Base-by-base conservation (phyloP, 2,113 vertebrate genomes). In the Rhea pennata region DNA sequence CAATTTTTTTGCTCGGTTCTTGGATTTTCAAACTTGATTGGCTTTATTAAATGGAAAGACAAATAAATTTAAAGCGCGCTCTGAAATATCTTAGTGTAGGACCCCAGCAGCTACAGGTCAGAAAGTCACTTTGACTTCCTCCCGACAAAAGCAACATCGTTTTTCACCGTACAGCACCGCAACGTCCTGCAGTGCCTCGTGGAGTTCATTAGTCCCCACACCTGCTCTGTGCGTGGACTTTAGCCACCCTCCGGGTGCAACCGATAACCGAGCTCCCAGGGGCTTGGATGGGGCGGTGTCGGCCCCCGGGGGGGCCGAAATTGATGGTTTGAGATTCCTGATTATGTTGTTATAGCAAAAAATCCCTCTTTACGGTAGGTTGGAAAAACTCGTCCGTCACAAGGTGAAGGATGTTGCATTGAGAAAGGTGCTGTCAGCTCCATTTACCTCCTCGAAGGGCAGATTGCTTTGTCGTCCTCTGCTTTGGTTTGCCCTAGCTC, bases 81-180 rank as follows among this genome's bases (percentile, higher is more conserved):
- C 83, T 44, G 77, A 90, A 81, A 78, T 88, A 92, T n/a, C 67
- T 95, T 94, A 36, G 92, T 0, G 0, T 21, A 84, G 90, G 90
- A 95, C 90, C 90, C 95, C 92, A 91, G 73, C 3, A 8, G 92
- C 56, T 92, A 67, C 84, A 69, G 96, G 94, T 97, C 88, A 93
- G 56, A 48, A 24, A 94, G 84, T 96, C 94, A 90, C 71, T 94
- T 93, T 86, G 96, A 94, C 88, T 96, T 97, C 92, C 84, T 96
- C 71, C 92, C 80, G 88, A 27, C 72, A 93, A 96, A 95, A 92
- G 87, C 79, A 88, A 73, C 93, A 87, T 92, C 53, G 46, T 88
- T 95, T 84, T 91, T 93, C 94, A 72, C 0, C 48, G 76, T 85
- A 77, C 88, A 94, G 72, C 81, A 69, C 70, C 22, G 1, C 1